A percentile compares a stretch with the other conserved stretches of the same genome.
These are phyloP conservation scores for Phoronis australis DNA, from an alignment of 2,888 invertebrate species.

Conservation along the genomic window DNA sequence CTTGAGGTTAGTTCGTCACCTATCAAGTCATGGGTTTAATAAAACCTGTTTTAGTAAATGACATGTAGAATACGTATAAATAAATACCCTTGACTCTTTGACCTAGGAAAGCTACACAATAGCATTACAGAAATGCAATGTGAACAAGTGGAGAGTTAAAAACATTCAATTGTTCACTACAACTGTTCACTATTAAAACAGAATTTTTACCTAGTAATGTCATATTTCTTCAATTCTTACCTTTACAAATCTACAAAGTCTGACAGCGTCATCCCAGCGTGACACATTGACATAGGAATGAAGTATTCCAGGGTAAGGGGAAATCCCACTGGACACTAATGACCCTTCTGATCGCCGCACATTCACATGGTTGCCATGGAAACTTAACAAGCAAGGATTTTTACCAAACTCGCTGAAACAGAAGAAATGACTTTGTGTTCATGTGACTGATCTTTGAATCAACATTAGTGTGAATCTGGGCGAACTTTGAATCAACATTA, in stretches of 20 bases:
- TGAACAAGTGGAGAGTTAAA: too few relatives aligned
- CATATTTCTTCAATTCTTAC: slow-evolving; percentile 53
- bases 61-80: too few relatives aligned
- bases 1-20: too few relatives aligned
- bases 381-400: slow-evolving; percentile 73
- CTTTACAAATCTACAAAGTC: slow-evolving; percentile 68
- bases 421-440: slow-evolving; percentile 16
- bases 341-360: slow-evolving; percentile 87
- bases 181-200: too few relatives aligned
- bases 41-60: too few relatives aligned
- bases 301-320: slow-evolving; percentile 63
- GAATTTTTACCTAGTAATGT: too few relatives aligned
- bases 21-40: too few relatives aligned
- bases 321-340: slow-evolving; percentile 67
- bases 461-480: slow-evolving; percentile 62
- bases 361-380: slow-evolving; percentile 77
- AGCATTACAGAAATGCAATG: too few relatives aligned
- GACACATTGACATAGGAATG: slow-evolving; percentile 70
- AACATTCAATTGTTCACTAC: too few relatives aligned
- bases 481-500: too few relatives aligned
- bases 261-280: slow-evolving; percentile 66
- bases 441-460: slow-evolving; percentile 77
- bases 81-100: too few relatives aligned
- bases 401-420: slow-evolving; percentile 74
- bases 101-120: too few relatives aligned